Percentiles rank a stretch among this genome's conserved stretches.
Evolutionary conservation across 2,113 vertebrate species (phyloP).

Genomic region (Cettia cetti): DNA sequence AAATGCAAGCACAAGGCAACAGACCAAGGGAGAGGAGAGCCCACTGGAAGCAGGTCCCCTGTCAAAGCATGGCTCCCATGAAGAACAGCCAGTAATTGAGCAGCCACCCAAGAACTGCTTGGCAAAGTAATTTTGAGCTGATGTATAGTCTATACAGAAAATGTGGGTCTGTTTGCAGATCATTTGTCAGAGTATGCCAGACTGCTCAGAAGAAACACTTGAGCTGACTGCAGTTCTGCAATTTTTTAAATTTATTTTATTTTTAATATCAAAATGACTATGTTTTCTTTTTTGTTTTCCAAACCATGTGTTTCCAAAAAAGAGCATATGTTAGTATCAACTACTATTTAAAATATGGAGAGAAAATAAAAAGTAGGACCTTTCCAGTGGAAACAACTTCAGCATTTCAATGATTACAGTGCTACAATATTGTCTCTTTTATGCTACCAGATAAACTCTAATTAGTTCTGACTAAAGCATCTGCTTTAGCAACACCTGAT

Average conservation of each 20-base stretch:
- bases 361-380: background rate
- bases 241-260: background rate
- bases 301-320: background rate
- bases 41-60: background rate
- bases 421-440: background rate
- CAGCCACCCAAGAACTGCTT: background rate
- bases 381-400: background rate
- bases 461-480: constrained; percentile 13
- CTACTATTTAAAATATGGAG: background rate
- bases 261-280: background rate
- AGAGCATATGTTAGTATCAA: background rate
- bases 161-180: background rate
- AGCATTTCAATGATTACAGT: background rate
- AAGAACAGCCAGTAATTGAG: background rate
- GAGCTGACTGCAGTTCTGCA: background rate
- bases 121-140: constrained; percentile 32
- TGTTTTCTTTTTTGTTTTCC: background rate
- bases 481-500: constrained; percentile 21
- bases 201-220: background rate
- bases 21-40: background rate
- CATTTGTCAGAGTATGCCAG: background rate
- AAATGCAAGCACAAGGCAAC: background rate
- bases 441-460: background rate
- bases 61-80: background rate
- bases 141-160: constrained; percentile 28